Evolutionary conservation across 2,113 vertebrate genomes (phyloP).

Genomic region (Pipra filicauda): DNA sequence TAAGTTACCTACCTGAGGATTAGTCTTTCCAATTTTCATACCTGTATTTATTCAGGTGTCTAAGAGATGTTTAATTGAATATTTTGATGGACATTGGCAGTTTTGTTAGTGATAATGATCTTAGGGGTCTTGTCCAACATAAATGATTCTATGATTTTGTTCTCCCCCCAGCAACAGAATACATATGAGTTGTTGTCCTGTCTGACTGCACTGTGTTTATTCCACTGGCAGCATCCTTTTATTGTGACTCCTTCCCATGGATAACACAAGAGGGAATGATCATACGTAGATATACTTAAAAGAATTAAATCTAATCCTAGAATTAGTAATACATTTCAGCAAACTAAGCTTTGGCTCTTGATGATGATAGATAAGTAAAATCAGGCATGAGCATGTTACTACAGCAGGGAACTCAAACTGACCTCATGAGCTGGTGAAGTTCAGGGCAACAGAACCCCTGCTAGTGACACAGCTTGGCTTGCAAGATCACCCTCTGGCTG

Average conservation of each 20-base stretch:
- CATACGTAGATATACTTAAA: background rate
- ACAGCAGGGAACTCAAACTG: rapidly evolving
- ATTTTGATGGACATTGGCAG: background rate
- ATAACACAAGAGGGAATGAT: background rate
- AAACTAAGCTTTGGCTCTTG: background rate
- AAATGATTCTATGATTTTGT: background rate
- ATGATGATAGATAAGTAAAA: background rate
- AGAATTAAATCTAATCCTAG: background rate
- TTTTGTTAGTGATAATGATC: background rate
- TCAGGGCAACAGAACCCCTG: background rate
- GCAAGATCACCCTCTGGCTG: background rate
- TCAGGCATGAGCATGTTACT: background rate
- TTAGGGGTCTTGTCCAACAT: background rate
- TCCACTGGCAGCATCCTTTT: background rate
- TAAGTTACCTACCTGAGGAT: background rate
- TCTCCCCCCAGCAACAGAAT: background rate
- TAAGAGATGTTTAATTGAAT: background rate
- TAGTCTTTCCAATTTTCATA: background rate
- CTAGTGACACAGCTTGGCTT: background rate
- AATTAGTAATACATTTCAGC: background rate
- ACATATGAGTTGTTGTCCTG: background rate
- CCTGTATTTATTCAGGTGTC: background rate
- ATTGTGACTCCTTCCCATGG: background rate
- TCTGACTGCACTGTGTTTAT: background rate
- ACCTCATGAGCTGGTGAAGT: background rate